Evolutionary conservation across 2,113 vertebrate genomes (phyloP).

Genomic region (Upupa epops): DNA sequence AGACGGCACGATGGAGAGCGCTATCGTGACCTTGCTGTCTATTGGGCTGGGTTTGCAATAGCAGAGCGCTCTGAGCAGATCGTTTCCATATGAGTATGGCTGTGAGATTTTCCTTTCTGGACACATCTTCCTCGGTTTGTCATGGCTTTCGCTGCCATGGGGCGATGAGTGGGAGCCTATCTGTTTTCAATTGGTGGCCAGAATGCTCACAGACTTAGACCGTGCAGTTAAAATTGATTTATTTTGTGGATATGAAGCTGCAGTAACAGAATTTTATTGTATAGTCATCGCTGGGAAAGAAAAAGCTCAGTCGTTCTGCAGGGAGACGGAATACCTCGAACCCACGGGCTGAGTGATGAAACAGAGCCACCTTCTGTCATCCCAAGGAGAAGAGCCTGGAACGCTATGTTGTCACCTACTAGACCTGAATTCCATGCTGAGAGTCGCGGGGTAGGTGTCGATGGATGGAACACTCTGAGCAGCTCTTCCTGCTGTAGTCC

Average conservation of each 20-base stretch:
- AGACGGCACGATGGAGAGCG: conserved; percentile 15
- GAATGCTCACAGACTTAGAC: conserved; percentile 8
- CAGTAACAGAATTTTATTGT: conserved; percentile 32
- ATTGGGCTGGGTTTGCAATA: conserved; percentile 16
- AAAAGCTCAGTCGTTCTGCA: background rate
- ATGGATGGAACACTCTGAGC: background rate
- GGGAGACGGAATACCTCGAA: conserved; percentile 5
- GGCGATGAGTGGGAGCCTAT: conserved; percentile 12
- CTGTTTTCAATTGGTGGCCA: conserved; percentile 48
- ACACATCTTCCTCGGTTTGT: conserved; percentile 35
- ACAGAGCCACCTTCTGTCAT: background rate
- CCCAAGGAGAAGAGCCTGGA: background rate
- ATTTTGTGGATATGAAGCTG: conserved; percentile 36
- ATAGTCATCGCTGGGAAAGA: background rate
- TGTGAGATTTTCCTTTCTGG: conserved; percentile 50
- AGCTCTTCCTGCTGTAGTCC: background rate
- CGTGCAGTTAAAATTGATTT: conserved; percentile 33
- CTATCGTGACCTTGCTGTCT: conserved; percentile 20
- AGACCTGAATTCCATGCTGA: background rate
- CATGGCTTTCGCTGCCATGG: conserved; percentile 25
- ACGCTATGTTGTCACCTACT: background rate
- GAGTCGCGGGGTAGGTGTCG: background rate
- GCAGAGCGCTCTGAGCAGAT: conserved; percentile 21
- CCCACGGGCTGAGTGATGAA: background rate
- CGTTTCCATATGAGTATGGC: conserved; percentile 54